These are phyloP conservation scores for Ametastegia equiseti DNA, from an alignment of 2,888 invertebrate genomes.

Conservation along the genomic window DNA sequence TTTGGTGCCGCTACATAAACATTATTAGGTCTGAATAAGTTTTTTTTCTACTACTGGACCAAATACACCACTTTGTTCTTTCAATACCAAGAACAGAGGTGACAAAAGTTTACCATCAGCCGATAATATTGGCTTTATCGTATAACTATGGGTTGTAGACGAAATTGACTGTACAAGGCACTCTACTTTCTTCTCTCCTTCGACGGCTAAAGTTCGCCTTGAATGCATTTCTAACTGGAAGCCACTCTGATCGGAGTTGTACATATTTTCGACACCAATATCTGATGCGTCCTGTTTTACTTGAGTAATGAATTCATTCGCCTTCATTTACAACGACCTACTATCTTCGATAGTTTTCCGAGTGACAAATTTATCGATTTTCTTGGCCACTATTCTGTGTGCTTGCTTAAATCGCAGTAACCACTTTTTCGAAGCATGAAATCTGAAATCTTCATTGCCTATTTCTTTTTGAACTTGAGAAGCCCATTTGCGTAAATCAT, in stretches of 20 bases:
- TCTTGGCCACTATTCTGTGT: not conserved
- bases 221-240: slow-evolving; percentile 51
- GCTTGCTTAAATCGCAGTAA: not conserved
- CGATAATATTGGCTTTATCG: slow-evolving; percentile 49
- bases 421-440: not conserved
- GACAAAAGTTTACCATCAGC: slow-evolving; percentile 49
- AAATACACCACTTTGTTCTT: too few relatives aligned
- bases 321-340: too few relatives aligned
- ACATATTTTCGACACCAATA: not conserved
- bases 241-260: slow-evolving; percentile 50
- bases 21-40: too few relatives aligned
- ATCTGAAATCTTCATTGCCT: not conserved
- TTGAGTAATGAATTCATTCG: too few relatives aligned
- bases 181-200: slow-evolving; percentile 50
- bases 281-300: too few relatives aligned
- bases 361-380: not conserved
- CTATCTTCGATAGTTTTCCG: not conserved
- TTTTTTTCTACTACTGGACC: too few relatives aligned
- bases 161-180: slow-evolving; percentile 51
- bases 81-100: slow-evolving; percentile 46
- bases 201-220: slow-evolving; percentile 48
- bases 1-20: too few relatives aligned
- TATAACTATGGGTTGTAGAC: too few relatives aligned
- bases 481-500: not conserved
- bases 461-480: not conserved